A percentile compares a stretch with the other conserved stretches of the same genome.
These are phyloP conservation scores for Benthosema pterotum DNA, from an alignment of 2,797 vertebrate species.

Conservation along the genomic window DNA sequence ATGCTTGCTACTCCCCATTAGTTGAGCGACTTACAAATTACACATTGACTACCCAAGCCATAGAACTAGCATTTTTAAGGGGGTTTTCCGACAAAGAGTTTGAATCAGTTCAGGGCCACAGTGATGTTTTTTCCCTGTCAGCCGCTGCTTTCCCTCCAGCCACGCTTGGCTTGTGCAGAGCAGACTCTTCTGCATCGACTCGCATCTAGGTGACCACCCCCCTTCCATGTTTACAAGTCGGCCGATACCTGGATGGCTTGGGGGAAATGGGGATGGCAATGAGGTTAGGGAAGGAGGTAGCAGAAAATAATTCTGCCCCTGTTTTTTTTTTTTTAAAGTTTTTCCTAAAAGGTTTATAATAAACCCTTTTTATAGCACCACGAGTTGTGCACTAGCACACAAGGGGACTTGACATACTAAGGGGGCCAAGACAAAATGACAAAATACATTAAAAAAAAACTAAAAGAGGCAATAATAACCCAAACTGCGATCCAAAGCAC, in stretches of 20 bases:
- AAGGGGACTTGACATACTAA: conserved; percentile 25
- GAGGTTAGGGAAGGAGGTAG: conserved; percentile 49
- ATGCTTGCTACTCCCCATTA: conserved; percentile 78
- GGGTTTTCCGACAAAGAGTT: conserved; percentile 44
- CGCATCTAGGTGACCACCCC: conserved; percentile 78
- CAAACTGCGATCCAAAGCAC: conserved; percentile 84
- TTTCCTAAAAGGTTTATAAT: conserved; percentile 37
- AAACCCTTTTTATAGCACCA: conserved; percentile 72
- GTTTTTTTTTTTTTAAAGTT: conserved; percentile 13
- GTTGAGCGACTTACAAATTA: conserved; percentile 76
- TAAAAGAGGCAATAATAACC: conserved; percentile 54
- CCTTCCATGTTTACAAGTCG: conserved; percentile 83
- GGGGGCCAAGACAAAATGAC: conserved; percentile 64
- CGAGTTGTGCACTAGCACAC: conserved; percentile 72
- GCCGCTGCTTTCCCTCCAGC: conserved; percentile 53
- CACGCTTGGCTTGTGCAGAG: conserved; percentile 58
- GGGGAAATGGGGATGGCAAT: conserved; percentile 49
- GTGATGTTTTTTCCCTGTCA: conserved; percentile 60
- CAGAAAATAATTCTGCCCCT: conserved; percentile 62
- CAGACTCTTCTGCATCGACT: conserved; percentile 71
- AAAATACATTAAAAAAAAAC: background rate
- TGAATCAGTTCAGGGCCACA: conserved; percentile 43
- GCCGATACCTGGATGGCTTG: conserved; percentile 81
- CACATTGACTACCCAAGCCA: conserved; percentile 71
- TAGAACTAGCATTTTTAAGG: conserved; percentile 56